phyloP scores from a whole-genome alignment of 2,888 invertebrate species.

The Erpobdella octoculata region DNA sequence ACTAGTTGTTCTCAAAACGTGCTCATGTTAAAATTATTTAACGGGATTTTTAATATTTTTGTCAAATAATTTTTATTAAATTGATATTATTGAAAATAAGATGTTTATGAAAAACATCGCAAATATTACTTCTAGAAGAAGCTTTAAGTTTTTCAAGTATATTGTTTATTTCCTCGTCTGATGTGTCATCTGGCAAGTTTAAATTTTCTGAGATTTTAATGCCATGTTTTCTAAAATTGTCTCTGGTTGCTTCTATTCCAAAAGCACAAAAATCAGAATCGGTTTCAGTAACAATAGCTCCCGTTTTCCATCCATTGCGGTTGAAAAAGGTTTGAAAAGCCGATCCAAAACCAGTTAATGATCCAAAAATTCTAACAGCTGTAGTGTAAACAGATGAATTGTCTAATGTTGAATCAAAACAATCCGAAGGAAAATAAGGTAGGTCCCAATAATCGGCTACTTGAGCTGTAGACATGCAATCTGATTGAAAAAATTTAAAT shows the following conservation, averaged over 20 bases:
- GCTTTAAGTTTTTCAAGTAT: conserved; percentile 3
- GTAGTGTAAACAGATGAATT: conserved; percentile 10
- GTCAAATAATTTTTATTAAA: too few relatives aligned
- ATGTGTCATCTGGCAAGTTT: background rate
- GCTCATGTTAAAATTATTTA: too few relatives aligned
- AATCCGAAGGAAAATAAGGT: conserved; percentile 23
- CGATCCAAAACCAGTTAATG: conserved; percentile 15
- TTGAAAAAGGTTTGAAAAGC: conserved; percentile 19
- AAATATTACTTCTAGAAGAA: conserved; percentile 6
- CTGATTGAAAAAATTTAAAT: too few relatives aligned
- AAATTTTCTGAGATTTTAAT: background rate
- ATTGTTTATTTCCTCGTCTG: background rate
- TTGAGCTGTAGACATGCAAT: conserved; percentile 14
- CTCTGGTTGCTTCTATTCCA: background rate
- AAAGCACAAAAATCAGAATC: background rate
- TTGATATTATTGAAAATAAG: too few relatives aligned
- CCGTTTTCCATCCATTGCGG: background rate
- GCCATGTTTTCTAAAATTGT: background rate
- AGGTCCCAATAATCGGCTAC: conserved; percentile 21
- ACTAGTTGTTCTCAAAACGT: too few relatives aligned
- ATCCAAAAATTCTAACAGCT: conserved; percentile 17
- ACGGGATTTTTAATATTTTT: too few relatives aligned
- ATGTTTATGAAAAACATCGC: too few relatives aligned
- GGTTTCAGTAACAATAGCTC: conserved; percentile 9
- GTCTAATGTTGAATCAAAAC: conserved; percentile 23